Base-by-base conservation (phyloP, 2,888 invertebrate genomes). In the Steinernema hermaphroditum region DNA sequence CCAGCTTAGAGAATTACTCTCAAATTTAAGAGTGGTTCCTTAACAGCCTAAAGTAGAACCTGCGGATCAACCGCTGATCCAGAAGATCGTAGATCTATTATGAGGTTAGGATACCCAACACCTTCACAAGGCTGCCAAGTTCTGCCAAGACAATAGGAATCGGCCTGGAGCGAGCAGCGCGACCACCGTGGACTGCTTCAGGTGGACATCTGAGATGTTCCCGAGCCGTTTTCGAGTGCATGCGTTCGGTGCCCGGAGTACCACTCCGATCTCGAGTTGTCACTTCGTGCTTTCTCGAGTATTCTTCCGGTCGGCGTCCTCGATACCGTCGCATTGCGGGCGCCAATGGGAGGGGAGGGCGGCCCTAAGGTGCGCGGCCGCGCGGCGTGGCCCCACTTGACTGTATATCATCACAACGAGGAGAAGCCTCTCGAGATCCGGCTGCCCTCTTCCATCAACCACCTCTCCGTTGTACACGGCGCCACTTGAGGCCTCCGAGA, bases 391-490 rank as follows among this genome's bases (percentile, higher is more conserved):
- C 62, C 62, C 62, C 62, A 62, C 62, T 62, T 62, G 62, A 62
- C 62, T 62, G 62, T 62, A 62, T 62, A 62, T 62, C 62, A 29
- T 62, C 62, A 62, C 62, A 62, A 62, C 62, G 62, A 62, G 62
- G 62, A 62, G 62, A 62, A 62, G 62, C 62, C 54, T 62, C 62
- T 62, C 62, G 62, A 62, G 62, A 62, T 62, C 34, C 62, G 62
- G 62, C 62, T 62, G 50, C 24, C 62, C 62, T 62, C 62, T 62
- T 62, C 62, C 62, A 62, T 12, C 62, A 62, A 62, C 62, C 62
- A 62, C 62, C 62, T 62, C 62, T 62, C 29, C 34, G 32, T 29
- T 62, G 62, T 62, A 62, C 62, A 62, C 62, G 62, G 34, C 62
- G 29, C 62, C 62, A 62, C 62, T 62, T 62, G 62, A 62, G 16